Evolutionary conservation across 2,888 invertebrate species (phyloP), one percentile per base, ranked within the genome.

Genomic region (Eurois occulta): DNA sequence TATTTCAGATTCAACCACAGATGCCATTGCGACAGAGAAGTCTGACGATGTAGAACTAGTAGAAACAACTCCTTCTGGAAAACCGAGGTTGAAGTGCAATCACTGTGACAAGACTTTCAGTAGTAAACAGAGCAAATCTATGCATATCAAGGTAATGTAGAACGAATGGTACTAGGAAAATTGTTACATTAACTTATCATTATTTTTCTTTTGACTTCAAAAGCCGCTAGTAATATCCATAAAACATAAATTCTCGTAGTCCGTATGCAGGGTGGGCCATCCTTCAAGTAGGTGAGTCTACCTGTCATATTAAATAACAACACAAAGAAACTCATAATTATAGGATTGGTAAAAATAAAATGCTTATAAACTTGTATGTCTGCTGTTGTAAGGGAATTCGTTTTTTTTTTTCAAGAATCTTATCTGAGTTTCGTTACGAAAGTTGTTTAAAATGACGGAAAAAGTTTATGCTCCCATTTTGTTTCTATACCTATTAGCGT

Each of bases 41-140:
- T 76, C 87, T 46, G 78, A 78, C 21, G 84, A 85, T 6, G 69
- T 84, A 16, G 81, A 77, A 4, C 84, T 84, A n/a, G 77, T 73
- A 18, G 86, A 86, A 68, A 79, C 76, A 1, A 82, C 74, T 7
- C 77, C 86, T 1, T 82, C 83, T 43, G 90, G 87, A 0, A 94
- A 93, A 76, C 83, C 81, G 69, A 94, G 92, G 84, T 90, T 96
- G 55, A 94, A 95, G 77, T 98, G 98, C 85, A 94, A 95, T 66
- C 94, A 97, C 58, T 98, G 98, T 87, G 96, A 97, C n/a, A 97
- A 97, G 90, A 90, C 94, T 32, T 98, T 97, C 86, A 95, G 96
- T 75, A 97, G 95, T 69, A 97, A 97, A 84, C 97, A 97, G 90
- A 97, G 97, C 93, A 97, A 97, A 84, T 97, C 97, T 48, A 91